Evolutionary conservation across 2,797 vertebrate species (phyloP), one percentile per base, ranked within the genome.

Genomic region (Microctenopoma steveboyesi): DNA sequence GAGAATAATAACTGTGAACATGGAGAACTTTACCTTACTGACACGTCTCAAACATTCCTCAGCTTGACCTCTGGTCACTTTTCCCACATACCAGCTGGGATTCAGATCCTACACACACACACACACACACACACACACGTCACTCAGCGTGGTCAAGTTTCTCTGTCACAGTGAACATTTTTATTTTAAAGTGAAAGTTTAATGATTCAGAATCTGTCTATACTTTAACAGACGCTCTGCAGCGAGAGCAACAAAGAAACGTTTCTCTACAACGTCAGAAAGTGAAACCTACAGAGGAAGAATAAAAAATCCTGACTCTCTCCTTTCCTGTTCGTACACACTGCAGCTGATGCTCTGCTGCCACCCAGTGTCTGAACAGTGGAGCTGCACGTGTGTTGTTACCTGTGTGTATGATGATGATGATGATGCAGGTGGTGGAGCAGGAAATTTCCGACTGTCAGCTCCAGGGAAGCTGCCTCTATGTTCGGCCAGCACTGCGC

Each of bases 1-100:
- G 22, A 22, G 22, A 22, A 22, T 22, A 22, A 22, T 22, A 22
- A 22, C 22, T 30, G 5, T 30, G 28, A 30, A 30, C 5, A 1
- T 33, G 30, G 30, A 33, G 30, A 33, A 33, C 5, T 0, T 78
- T 80, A 98, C 97, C 96, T 95, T 95, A 83, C 92, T 90, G 71
- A 97, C 95, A 67, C 1, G 92, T 56, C 90, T 93, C 46, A 98
- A 93, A 78, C 94, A 93, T n/a, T 82, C 89, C 84, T 98, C 97
- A 47, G 97, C 97, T 74, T 96, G 93, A 52, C 86, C 79, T 35
- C 97, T 88, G 71, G 87, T 95, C 56, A 97, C 88, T 0, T 91
- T 93, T 10, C 96, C 96, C 39, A 94, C 78, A 0, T 98, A 99
- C 97, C 97, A 98, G 18, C 86, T 61, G 3, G 87, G 69, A 42